Evolutionary conservation across 1,140 invertebrate species (phyloP).

Genomic region (Drosophila watanabei): DNA sequence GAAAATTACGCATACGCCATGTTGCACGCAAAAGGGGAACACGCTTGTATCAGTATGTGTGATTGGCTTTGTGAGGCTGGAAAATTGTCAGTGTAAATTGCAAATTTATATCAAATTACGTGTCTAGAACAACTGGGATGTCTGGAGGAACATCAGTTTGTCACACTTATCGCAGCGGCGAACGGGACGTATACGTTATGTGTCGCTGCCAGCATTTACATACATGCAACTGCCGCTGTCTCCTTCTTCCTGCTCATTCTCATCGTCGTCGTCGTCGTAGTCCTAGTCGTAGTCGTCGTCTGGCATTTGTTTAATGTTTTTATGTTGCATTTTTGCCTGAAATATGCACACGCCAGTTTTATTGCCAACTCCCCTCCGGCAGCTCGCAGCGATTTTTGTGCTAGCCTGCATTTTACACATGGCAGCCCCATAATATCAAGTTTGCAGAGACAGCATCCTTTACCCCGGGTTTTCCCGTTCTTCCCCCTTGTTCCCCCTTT

Average conservation of each 20-base stretch:
- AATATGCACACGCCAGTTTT: conserved; percentile 77
- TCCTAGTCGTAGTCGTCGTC: conserved; percentile 38
- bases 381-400: conserved; percentile 59
- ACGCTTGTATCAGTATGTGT: not conserved
- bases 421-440: conserved; percentile 66
- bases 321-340: conserved; percentile 73
- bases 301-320: conserved; percentile 82
- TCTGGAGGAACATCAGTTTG: conserved; percentile 53
- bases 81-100: conserved; percentile 74
- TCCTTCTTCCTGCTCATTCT: not conserved
- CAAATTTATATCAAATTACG: conserved; percentile 75
- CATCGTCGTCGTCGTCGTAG: not conserved
- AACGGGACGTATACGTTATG: conserved; percentile 46
- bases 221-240: conserved; percentile 8
- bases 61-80: conserved; percentile 2
- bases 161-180: conserved; percentile 66
- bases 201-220: conserved; percentile 33
- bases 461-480: conserved; percentile 11
- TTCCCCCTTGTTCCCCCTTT: not conserved
- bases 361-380: conserved; percentile 56
- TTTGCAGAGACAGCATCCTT: conserved; percentile 65
- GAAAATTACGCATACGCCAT: conserved; percentile 74
- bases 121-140: conserved; percentile 24
- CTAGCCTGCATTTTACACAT: conserved; percentile 71
- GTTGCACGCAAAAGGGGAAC: conserved; percentile 46